phyloP scores from a whole-genome alignment of 2,888 invertebrate genomes.

The Cactoblastis cactorum region DNA sequence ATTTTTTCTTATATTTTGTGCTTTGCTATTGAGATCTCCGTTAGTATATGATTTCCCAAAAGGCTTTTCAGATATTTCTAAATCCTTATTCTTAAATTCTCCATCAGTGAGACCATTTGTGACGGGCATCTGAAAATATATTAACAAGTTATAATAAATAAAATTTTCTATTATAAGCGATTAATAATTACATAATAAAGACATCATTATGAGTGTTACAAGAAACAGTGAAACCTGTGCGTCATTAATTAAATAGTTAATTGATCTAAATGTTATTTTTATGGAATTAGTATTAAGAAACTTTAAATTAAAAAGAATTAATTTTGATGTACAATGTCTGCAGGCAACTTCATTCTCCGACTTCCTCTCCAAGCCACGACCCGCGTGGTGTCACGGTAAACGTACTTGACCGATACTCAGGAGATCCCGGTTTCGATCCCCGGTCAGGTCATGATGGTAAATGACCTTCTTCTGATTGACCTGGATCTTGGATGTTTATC shows the following conservation, averaged over 20 bases:
- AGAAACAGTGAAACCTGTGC: not conserved
- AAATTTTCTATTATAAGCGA: not conserved
- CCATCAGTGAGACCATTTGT: slow-evolving; percentile 57
- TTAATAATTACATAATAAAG: not conserved
- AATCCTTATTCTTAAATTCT: slow-evolving; percentile 32
- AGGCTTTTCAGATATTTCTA: slow-evolving; percentile 26
- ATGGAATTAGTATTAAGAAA: too few relatives aligned
- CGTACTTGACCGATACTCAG: too few relatives aligned
- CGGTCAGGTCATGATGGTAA: too few relatives aligned
- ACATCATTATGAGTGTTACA: not conserved
- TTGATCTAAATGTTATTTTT: too few relatives aligned
- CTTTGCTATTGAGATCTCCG: slow-evolving; percentile 37
- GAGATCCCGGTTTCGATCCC: too few relatives aligned
- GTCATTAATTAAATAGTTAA: not conserved
- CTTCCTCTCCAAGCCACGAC: too few relatives aligned
- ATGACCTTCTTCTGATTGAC: too few relatives aligned
- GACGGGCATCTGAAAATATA: slow-evolving; percentile 51
- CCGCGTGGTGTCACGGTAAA: too few relatives aligned
- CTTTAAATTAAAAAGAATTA: too few relatives aligned
- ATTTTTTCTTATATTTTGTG: slow-evolving; percentile 53
- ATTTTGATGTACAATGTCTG: too few relatives aligned
- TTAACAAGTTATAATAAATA: not conserved
- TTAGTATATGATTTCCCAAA: slow-evolving; percentile 32
- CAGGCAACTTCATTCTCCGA: too few relatives aligned
- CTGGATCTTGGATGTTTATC: too few relatives aligned